Evolutionary conservation across 2,797 vertebrate species (phyloP).

Genomic region (Hypotaenidia okinawae): DNA sequence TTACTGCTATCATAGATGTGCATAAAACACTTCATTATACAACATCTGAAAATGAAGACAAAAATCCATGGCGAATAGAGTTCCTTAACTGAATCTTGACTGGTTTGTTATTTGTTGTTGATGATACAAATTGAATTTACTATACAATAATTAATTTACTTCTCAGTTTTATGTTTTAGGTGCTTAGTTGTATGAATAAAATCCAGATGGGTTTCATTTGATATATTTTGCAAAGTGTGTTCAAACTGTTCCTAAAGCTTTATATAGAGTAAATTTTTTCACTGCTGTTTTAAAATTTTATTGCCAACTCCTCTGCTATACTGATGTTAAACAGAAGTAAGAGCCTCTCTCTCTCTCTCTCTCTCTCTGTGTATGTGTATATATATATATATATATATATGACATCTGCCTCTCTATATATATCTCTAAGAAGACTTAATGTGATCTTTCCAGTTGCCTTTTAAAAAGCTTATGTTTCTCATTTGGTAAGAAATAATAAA

Average conservation of each 20-base stretch:
- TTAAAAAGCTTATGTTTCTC: neutral
- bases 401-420: neutral
- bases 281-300: neutral
- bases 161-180: conserved; percentile 9
- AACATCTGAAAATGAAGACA: neutral
- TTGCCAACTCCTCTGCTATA: neutral
- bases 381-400: neutral
- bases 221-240: neutral
- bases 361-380: no score
- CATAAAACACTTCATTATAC: neutral
- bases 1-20: neutral
- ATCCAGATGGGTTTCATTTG: neutral
- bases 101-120: neutral
- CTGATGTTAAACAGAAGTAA: neutral
- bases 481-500: neutral
- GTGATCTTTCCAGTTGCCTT: neutral
- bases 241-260: conserved; percentile 8
- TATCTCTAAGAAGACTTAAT: neutral
- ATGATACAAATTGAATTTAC: neutral
- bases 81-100: neutral
- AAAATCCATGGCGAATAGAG: neutral
- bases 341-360: neutral
- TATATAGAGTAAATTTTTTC: neutral
- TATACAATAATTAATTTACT: neutral
- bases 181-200: neutral